Base-by-base conservation (phyloP, 2,888 invertebrate genomes). In the Drosophila algonquin region DNA sequence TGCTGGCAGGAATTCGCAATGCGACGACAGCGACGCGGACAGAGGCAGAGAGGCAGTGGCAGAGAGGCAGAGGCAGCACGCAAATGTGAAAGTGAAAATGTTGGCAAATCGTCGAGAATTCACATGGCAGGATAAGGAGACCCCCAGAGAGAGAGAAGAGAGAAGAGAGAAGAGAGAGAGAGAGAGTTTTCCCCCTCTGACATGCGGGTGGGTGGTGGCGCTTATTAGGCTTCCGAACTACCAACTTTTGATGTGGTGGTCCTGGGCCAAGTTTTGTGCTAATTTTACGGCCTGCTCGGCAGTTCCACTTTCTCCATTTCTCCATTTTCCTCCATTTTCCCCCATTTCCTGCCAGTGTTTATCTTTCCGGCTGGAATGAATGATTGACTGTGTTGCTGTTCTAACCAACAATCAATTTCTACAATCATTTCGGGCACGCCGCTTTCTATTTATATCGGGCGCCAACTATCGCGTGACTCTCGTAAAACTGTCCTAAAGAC, bases 371-470 rank as follows among this genome's bases (percentile, higher is more conserved):
- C 63, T 62, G 51, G 73, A 40, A 75, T 70, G 63, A 87, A 61
- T 83, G 83, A 87, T 83, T 82, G 84, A 85, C 86, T 85, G 89
- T 88, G 84, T 86, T 83, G 79, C 74, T 76, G 79, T 88, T 79
- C 80, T 79, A 86, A 83, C 84, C 87, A 80, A 80, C 73, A 83
- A 81, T 85, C 84, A 85, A 85, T 88, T 88, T 80, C 63, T 60
- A 67, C 63, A 71, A 73, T 73, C 79, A 77, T 80, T 80, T 79
- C 73, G 61, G 79, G 81, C 87, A 85, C 73, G 69, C 75, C 70
- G 58, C 40, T n/a, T 68, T 61, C 76, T 85, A 77, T 85, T 76
- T 83, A 82, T 84, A 87, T 72, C 77, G 67, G 75, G 63, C 61
- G 70, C 59, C 50, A 70, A 47, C 51, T 32, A 81, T 84, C 87